These are phyloP conservation scores for Lordiphosa stackelbergi DNA, from an alignment of 1,140 invertebrate genomes.

Conservation along the genomic window DNA sequence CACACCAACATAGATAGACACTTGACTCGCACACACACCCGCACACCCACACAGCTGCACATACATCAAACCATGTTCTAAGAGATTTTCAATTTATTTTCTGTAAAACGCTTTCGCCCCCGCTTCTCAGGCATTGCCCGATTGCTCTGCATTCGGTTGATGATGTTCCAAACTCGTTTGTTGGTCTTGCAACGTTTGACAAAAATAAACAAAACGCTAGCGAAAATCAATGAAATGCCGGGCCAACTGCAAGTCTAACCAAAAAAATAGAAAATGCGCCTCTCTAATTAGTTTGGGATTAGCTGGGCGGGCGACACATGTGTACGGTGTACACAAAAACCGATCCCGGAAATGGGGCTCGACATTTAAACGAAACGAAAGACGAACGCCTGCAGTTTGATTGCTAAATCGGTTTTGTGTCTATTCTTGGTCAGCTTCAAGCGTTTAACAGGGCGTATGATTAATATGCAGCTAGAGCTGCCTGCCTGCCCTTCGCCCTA, in stretches of 20 bases:
- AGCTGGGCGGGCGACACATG: neutral
- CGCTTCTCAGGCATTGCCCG: slow-evolving; percentile 7
- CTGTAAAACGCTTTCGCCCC: slow-evolving; percentile 64
- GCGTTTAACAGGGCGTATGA: slow-evolving; percentile 56
- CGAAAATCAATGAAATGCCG: slow-evolving; percentile 47
- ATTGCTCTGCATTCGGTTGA: slow-evolving; percentile 27
- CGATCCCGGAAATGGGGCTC: slow-evolving; percentile 61
- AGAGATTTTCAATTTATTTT: slow-evolving; percentile 72
- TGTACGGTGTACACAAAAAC: slow-evolving; percentile 10
- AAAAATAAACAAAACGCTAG: slow-evolving; percentile 39
- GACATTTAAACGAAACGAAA: slow-evolving; percentile 58
- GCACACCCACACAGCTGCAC: slow-evolving; percentile 28
- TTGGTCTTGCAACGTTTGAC: slow-evolving; percentile 52
- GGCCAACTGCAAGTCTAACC: slow-evolving; percentile 51
- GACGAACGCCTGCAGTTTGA: slow-evolving; percentile 54
- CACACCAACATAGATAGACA: slow-evolving; percentile 21
- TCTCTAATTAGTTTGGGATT: slow-evolving; percentile 55
- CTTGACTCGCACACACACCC: slow-evolving; percentile 15
- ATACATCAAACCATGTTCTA: slow-evolving; percentile 68
- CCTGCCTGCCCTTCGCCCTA: slow-evolving; percentile 34
- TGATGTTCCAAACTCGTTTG: slow-evolving; percentile 14
- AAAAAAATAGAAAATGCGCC: slow-evolving; percentile 25
- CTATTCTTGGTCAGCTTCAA: slow-evolving; percentile 37
- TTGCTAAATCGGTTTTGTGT: slow-evolving; percentile 42
- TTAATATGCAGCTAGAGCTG: slow-evolving; percentile 41